phyloP scores from a whole-genome alignment of 2,797 vertebrate genomes.

The Denticeps clupeoides region DNA sequence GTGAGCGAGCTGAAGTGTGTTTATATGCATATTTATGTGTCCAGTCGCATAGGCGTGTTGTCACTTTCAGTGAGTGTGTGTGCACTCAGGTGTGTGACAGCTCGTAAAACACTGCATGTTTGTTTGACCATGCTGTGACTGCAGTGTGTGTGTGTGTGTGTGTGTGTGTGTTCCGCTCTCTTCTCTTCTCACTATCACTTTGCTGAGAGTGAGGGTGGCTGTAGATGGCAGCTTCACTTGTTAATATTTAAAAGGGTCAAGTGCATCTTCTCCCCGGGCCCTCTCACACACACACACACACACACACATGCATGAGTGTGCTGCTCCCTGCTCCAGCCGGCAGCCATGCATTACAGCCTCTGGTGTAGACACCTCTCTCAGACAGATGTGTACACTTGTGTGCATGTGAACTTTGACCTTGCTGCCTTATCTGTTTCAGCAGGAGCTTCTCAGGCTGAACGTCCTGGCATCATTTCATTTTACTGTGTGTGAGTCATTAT shows the following conservation, averaged over 20 bases:
- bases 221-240: conserved; percentile 33
- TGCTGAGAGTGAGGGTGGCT: conserved; percentile 22
- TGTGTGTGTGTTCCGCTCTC: background rate
- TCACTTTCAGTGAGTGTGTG: no score
- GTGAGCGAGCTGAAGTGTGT: background rate
- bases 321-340: background rate
- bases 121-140: no score
- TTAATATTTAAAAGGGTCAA: conserved; percentile 60
- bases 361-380: conserved; percentile 5
- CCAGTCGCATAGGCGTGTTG: no score
- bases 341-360: conserved; percentile 9
- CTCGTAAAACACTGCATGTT: no score
- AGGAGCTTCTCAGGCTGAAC: no score
- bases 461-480: no score
- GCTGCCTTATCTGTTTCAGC: background rate
- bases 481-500: no score
- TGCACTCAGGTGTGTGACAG: no score
- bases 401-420: background rate
- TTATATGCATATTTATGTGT: background rate
- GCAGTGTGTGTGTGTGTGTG: background rate
- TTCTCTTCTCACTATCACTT: conserved; percentile 23
- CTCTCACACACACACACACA: background rate
- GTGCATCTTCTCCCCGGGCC: conserved; percentile 19
- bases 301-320: background rate
- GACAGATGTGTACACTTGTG: background rate